Percentiles rank a stretch among this genome's conserved stretches.
phyloP scores from a whole-genome alignment of 2,113 vertebrate species.

The Ceyx cyanopectus region DNA sequence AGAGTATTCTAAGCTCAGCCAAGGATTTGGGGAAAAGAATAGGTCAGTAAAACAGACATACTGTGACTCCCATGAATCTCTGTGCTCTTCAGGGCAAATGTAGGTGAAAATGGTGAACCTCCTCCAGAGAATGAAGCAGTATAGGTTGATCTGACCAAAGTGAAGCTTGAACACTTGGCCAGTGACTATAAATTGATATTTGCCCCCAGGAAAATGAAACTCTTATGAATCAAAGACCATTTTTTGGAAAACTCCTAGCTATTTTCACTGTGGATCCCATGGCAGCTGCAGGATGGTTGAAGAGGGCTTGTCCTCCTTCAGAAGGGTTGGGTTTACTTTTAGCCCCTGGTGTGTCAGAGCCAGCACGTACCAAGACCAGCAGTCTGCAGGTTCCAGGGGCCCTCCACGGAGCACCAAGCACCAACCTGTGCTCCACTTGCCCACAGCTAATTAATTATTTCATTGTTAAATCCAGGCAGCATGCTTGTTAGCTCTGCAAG shows the following conservation, averaged over 20 bases:
- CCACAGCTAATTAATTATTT: neutral
- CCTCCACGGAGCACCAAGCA: neutral
- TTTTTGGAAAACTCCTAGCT: neutral
- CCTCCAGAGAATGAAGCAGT: neutral
- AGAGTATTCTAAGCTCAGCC: neutral
- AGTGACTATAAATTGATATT: neutral
- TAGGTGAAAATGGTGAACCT: neutral
- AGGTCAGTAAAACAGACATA: neutral
- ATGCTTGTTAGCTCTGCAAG: neutral
- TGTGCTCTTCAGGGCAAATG: rapidly evolving
- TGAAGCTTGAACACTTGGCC: neutral
- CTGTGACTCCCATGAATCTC: neutral
- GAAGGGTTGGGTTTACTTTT: neutral
- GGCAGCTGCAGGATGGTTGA: neutral
- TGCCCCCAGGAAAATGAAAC: neutral
- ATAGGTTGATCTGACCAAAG: neutral
- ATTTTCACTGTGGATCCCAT: neutral
- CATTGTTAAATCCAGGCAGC: neutral
- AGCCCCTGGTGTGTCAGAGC: neutral
- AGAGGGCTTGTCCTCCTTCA: neutral
- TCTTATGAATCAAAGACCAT: rapidly evolving
- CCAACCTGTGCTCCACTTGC: neutral
- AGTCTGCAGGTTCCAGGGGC: neutral
- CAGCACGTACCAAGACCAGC: neutral
- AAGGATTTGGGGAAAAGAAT: neutral